phyloP scores from a whole-genome alignment of 2,113 vertebrate species.

The Climacteris rufus region DNA sequence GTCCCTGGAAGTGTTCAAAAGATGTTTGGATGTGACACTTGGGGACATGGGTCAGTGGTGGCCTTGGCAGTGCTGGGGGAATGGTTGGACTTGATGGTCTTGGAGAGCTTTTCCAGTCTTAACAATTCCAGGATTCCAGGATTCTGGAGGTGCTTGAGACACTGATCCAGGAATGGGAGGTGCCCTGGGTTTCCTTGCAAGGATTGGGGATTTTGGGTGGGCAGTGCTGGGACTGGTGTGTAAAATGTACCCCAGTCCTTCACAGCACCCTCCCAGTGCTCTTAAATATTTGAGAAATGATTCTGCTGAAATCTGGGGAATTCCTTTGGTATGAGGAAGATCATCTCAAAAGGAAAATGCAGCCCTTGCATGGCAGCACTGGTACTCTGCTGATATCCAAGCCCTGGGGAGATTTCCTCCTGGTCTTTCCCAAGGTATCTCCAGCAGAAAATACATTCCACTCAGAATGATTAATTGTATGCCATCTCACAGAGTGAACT shows the following conservation, averaged over 20 bases:
- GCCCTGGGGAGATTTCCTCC: neutral
- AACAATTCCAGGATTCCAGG: neutral
- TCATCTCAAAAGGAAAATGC: neutral
- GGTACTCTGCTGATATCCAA: neutral
- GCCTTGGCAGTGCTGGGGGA: neutral
- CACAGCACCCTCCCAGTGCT: neutral
- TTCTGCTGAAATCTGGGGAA: neutral
- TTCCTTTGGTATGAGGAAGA: neutral
- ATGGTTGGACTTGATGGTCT: neutral
- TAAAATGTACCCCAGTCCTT: neutral
- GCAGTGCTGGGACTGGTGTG: neutral
- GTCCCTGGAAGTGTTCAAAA: neutral
- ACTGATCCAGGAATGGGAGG: neutral
- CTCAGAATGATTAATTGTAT: neutral
- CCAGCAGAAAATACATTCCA: neutral
- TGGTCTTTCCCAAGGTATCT: neutral
- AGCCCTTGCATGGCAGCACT: neutral
- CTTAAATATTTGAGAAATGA: neutral
- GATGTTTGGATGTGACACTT: fast-evolving
- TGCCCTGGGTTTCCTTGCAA: neutral
- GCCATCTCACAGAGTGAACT: neutral
- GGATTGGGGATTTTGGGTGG: neutral
- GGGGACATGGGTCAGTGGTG: neutral
- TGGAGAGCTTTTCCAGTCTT: neutral
- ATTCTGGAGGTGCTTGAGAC: neutral